phyloP scores from a whole-genome alignment of 2,113 vertebrate species.

The Nesoenas mayeri region DNA sequence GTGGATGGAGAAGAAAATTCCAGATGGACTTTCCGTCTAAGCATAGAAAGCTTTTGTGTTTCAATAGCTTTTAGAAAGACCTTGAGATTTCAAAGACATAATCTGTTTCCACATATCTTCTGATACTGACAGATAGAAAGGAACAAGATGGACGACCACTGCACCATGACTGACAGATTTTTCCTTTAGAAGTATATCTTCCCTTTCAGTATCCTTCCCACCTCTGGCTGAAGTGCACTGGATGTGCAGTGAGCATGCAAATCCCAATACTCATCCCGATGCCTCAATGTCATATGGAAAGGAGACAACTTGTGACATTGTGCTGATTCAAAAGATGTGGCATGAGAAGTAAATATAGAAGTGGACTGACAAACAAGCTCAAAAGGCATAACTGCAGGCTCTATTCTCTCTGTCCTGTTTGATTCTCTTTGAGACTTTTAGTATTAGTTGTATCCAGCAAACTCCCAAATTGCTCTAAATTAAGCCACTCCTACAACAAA shows the following conservation, averaged over 20 bases:
- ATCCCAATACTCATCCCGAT: constrained; percentile 47
- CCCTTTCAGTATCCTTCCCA: constrained; percentile 2
- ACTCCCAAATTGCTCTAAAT: not conserved
- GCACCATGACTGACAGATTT: constrained; percentile 44
- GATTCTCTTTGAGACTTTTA: not conserved
- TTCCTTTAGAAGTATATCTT: constrained; percentile 23
- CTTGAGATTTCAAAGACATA: constrained; percentile 59
- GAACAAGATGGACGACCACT: constrained; percentile 7
- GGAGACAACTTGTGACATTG: constrained; percentile 38
- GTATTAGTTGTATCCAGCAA: not conserved
- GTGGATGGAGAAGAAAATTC: not conserved
- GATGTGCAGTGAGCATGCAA: constrained; percentile 38
- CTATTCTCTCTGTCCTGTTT: not conserved
- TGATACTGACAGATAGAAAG: not conserved
- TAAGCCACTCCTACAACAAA: not conserved
- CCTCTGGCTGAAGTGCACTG: constrained; percentile 4
- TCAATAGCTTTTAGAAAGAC: constrained; percentile 21
- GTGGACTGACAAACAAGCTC: not conserved
- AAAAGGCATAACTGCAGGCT: constrained; percentile 50
- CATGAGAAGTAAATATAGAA: constrained; percentile 46
- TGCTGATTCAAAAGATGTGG: constrained; percentile 55
- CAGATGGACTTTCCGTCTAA: not conserved
- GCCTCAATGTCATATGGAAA: constrained; percentile 48
- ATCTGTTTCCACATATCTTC: constrained; percentile 13
- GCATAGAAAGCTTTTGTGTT: not conserved